phyloP scores from a whole-genome alignment of 2,888 invertebrate genomes.

The Gymnoscelis rufifasciata region DNA sequence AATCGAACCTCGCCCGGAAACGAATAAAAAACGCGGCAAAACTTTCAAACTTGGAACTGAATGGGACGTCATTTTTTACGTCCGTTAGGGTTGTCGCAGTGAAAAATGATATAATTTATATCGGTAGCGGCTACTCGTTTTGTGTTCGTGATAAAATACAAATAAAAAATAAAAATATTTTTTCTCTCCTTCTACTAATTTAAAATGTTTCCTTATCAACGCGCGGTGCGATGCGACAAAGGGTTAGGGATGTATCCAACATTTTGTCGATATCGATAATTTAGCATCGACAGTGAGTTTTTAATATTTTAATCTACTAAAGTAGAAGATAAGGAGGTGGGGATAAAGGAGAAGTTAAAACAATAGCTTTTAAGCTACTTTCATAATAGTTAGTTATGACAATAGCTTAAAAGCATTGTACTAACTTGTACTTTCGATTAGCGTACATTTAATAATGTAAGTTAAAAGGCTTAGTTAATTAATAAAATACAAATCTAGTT shows the following conservation, averaged over 20 bases:
- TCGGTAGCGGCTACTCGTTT: constrained; percentile 78
- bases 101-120: constrained; percentile 80
- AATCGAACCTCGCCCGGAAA: constrained; percentile 66
- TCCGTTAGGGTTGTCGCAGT: constrained; percentile 75
- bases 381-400: too few species aligned
- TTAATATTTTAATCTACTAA: too few species aligned
- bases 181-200: constrained; percentile 73
- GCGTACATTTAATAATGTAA: too few species aligned
- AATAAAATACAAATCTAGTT: too few species aligned
- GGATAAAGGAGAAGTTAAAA: too few species aligned
- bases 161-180: constrained; percentile 71
- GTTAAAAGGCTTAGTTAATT: too few species aligned
- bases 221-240: constrained; percentile 71
- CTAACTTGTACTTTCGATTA: too few species aligned
- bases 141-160: constrained; percentile 74
- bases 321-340: too few species aligned
- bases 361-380: too few species aligned
- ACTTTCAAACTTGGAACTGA: constrained; percentile 72
- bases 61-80: constrained; percentile 77
- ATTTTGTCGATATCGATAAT: constrained; percentile 18
- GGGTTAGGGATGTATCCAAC: constrained; percentile 45
- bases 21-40: constrained; percentile 77
- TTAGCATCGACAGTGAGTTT: too few species aligned
- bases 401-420: too few species aligned
- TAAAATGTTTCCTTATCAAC: constrained; percentile 79